These are phyloP conservation scores for Fulmarus glacialis DNA, from an alignment of 2,113 vertebrate species.

Conservation along the genomic window DNA sequence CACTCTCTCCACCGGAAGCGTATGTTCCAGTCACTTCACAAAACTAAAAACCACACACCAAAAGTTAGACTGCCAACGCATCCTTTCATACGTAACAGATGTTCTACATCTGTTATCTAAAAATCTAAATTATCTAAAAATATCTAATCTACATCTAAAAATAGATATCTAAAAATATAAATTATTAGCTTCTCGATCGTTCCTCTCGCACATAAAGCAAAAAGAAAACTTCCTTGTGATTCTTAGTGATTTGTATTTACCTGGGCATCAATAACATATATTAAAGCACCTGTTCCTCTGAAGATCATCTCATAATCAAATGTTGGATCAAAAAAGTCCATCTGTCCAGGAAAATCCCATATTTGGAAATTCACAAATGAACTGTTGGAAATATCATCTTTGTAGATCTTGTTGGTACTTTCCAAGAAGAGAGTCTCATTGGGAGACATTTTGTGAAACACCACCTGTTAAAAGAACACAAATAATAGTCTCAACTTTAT, in stretches of 20 bases:
- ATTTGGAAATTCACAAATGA: constrained; percentile 99
- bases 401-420: constrained; percentile 99
- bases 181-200: background rate
- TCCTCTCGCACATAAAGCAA: background rate
- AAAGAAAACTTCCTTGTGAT: background rate
- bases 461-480: constrained; percentile 82
- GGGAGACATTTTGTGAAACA: constrained; percentile 99
- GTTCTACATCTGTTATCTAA: background rate
- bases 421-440: constrained; percentile 98
- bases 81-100: background rate
- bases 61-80: background rate
- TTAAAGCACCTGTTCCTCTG: constrained; percentile 96
- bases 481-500: background rate
- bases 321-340: constrained; percentile 98
- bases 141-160: no score
- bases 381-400: constrained; percentile 98
- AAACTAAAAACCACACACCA: background rate
- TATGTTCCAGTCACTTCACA: background rate
- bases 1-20: background rate
- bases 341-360: constrained; percentile 98
- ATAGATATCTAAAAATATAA: background rate
- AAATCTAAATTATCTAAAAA: background rate
- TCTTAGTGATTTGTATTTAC: constrained; percentile 68
- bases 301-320: constrained; percentile 99
- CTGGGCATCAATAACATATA: constrained; percentile 99